Base-by-base conservation (phyloP, 2,113 vertebrate species). In the Thamnaconus septentrionalis region DNA sequence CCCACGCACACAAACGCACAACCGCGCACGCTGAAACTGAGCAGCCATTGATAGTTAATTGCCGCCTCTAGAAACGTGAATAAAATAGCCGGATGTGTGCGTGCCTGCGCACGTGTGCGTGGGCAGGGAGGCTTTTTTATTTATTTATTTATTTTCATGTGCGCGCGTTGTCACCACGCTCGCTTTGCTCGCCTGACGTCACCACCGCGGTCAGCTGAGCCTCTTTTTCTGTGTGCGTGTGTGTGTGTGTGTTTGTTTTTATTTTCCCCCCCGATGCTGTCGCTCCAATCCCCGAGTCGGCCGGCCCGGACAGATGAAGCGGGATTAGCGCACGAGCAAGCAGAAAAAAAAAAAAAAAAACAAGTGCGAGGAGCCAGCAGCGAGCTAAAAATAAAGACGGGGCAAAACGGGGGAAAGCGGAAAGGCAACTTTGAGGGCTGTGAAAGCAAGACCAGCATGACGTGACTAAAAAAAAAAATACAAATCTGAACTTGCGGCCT, bases 171-270 rank as follows among this genome's bases (percentile, higher is more conserved):
- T 56, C 11, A 31, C 64, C 67, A 12, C 4, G 66, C 46, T 73
- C 18, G 41, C 65, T 75, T 67, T 66, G 76, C 8, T n/a, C 41
- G 4, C 45, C 49, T 81, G 62, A 84, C 50, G n/a, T 6, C 75
- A 76, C 85, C 80, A 85, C 80, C 76, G 83, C 68, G 83, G 83
- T 89, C 83, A 89, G 81, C 69, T 85, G 85, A 49, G 71, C 69
- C 62, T 74, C 68, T 72, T 59, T 67, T 56, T 55, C 2, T 31
- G 18, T 31, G 18, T 31, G 18, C 18, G 18, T 31, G 18, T 31
- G 18, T 31, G 18, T 31, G 18, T 2, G 18, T 31, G 18, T 31
- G 18, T 31, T 31, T 31, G 18, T 31, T 31, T 31, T 31, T 31
- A 31, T 31, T 31, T 31, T 31, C 18, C 48, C 8, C 77, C 76